phyloP scores from a whole-genome alignment of 2,797 vertebrate genomes.

The Acanthiza pusilla region DNA sequence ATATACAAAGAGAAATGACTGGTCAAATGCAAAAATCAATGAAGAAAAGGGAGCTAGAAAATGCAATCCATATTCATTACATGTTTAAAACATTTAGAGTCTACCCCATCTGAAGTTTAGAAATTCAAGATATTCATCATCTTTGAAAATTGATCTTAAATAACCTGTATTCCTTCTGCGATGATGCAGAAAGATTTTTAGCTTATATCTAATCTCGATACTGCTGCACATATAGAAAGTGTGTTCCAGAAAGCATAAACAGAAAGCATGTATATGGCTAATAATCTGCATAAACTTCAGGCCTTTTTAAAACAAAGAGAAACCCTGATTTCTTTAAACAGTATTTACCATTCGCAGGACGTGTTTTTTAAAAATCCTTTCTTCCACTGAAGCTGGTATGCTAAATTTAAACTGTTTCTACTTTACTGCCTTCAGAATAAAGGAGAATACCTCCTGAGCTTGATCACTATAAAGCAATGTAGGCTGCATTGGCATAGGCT shows the following conservation, averaged over 20 bases:
- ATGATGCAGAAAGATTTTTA: neutral
- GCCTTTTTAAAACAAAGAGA: neutral
- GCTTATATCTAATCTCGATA: neutral
- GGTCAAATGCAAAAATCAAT: constrained; percentile 31
- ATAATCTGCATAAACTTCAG: neutral
- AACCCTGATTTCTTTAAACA: neutral
- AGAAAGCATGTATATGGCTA: neutral
- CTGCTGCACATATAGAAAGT: neutral
- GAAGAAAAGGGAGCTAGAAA: constrained; percentile 20
- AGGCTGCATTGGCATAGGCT: neutral
- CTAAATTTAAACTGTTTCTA: neutral
- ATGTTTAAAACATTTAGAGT: constrained; percentile 18
- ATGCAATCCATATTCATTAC: constrained; percentile 36
- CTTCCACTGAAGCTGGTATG: neutral
- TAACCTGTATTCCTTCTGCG: neutral
- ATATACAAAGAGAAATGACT: constrained; percentile 5
- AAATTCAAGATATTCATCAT: neutral
- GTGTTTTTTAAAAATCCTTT: neutral
- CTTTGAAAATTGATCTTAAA: neutral
- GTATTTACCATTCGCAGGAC: neutral
- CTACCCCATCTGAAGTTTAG: neutral
- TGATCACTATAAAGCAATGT: neutral
- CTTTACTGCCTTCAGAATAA: neutral
- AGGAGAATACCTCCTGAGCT: neutral
- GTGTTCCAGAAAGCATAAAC: neutral